Evolutionary conservation across 2,888 invertebrate species (phyloP).

Genomic region (Hemaris fuciformis): DNA sequence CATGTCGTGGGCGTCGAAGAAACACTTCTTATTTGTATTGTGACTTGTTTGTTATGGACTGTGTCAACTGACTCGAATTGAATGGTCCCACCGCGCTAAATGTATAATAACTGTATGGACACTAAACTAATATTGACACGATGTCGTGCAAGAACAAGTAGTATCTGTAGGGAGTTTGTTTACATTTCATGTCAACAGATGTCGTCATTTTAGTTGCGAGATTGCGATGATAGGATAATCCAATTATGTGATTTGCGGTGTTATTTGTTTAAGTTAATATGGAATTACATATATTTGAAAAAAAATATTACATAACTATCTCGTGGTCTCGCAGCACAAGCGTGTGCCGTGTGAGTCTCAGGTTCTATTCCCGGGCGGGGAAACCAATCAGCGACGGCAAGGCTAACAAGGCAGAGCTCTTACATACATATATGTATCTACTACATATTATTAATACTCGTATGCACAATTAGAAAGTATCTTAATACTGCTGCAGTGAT

Average conservation of each 20-base stretch:
- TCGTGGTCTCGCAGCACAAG: no score
- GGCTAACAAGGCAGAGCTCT: no score
- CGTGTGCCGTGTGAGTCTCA: no score
- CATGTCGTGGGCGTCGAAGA: background rate
- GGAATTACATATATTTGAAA: no score
- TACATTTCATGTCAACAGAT: background rate
- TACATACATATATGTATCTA: no score
- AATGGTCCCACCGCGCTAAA: background rate
- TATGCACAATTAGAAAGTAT: no score
- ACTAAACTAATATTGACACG: background rate
- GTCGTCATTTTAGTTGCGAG: background rate
- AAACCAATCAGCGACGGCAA: no score
- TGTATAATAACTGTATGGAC: constrained; percentile 1
- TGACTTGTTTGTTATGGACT: background rate
- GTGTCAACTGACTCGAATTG: constrained; percentile 5
- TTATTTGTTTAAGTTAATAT: no score
- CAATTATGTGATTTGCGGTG: background rate
- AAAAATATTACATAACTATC: no score
- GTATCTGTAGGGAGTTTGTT: background rate
- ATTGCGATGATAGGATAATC: background rate
- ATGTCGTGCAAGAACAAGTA: background rate
- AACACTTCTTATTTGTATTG: constrained; percentile 12
- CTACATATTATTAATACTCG: no score
- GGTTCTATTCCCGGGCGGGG: no score
- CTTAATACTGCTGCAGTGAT: no score